phyloP scores from a whole-genome alignment of 2,113 vertebrate genomes.

The Sylvia atricapilla region DNA sequence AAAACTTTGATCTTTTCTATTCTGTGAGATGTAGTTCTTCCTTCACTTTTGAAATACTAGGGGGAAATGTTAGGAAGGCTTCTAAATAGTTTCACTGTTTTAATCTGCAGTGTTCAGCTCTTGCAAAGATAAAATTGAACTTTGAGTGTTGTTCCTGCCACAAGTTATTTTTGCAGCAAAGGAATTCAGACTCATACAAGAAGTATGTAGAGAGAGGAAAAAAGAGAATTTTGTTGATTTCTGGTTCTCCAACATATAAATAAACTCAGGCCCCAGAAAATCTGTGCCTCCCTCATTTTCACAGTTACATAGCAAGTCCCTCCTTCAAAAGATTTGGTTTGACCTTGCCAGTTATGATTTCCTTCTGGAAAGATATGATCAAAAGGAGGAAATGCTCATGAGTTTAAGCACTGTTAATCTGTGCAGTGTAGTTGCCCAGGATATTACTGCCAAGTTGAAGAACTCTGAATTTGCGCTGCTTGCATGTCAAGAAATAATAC shows the following conservation, averaged over 20 bases:
- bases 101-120: rapidly evolving
- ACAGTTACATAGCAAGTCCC: background rate
- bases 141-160: background rate
- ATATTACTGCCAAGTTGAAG: background rate
- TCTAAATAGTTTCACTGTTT: background rate
- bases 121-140: background rate
- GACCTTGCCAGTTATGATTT: background rate
- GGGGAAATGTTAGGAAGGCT: background rate
- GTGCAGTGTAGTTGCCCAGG: background rate
- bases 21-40: background rate
- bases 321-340: background rate
- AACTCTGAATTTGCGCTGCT: background rate
- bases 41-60: background rate
- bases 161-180: background rate
- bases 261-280: background rate
- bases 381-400: background rate
- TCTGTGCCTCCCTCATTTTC: background rate
- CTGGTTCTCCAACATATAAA: background rate
- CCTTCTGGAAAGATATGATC: background rate
- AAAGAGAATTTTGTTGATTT: background rate
- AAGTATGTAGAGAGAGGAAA: background rate
- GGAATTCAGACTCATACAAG: background rate
- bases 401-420: background rate
- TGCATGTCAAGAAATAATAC: background rate
- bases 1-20: background rate